Conservation (phyloP, 1,140 invertebrate species). For the Leptinotarsa defecta region DNA sequence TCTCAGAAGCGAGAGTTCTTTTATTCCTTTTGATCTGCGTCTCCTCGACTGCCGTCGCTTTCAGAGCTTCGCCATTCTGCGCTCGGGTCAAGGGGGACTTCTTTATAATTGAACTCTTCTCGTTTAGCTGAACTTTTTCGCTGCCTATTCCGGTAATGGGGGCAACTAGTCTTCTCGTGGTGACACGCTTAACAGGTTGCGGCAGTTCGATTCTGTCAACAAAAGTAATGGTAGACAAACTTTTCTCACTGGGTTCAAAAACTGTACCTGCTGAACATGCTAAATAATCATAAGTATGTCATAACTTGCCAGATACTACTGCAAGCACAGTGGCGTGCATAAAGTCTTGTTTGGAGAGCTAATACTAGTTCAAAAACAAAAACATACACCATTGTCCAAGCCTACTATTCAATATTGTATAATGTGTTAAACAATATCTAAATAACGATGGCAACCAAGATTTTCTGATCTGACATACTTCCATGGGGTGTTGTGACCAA, state of each 20-base stretch:
- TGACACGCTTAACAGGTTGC: slow-evolving; percentile 32
- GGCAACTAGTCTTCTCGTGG: slow-evolving; percentile 32
- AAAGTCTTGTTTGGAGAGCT: no score
- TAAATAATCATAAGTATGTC: slow-evolving; percentile 4
- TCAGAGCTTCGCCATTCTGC: slow-evolving; percentile 32
- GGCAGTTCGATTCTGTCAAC: slow-evolving; percentile 51
- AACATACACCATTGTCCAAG: no score
- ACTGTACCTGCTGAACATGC: slow-evolving; percentile 42
- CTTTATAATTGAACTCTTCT: slow-evolving; percentile 30
- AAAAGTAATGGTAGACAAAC: slow-evolving; percentile 40
- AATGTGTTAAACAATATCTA: no score
- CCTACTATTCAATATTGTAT: no score
- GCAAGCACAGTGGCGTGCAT: no score
- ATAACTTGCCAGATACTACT: no score
- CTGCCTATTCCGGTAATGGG: slow-evolving; percentile 27
- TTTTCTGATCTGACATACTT: no score
- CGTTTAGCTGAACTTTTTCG: slow-evolving; percentile 35
- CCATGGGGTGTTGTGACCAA: no score
- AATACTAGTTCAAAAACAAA: no score
- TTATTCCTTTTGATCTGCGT: slow-evolving; percentile 49
- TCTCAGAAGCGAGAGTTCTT: slow-evolving; percentile 48
- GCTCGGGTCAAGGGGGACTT: slow-evolving; percentile 11
- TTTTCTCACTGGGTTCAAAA: slow-evolving; percentile 30
- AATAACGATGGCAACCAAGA: no score
- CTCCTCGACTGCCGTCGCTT: slow-evolving; percentile 26